Evolutionary conservation across 2,888 invertebrate species (phyloP), one percentile per base, ranked within the genome.

Genomic region (Pseudanteris insignis): DNA sequence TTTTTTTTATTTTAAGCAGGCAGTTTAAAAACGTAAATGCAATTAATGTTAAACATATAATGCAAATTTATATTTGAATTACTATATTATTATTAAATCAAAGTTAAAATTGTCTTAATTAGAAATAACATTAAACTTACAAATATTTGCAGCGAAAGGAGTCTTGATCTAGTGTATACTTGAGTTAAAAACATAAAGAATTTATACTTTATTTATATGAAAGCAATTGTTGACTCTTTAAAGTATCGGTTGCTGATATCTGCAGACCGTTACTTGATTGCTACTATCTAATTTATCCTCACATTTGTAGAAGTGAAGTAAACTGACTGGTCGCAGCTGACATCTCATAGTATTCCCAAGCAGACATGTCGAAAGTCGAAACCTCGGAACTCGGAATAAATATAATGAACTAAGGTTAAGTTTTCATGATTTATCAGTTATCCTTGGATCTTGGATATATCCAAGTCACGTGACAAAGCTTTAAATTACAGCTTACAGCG

Each of bases 81-180:
- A 3, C 21, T 5, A 21, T 21, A 7, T 21, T 21, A 21, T 5
- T 5, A 21, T 21, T 21, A 21, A 5, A 21, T 21, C 3, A 21
- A 21, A 3, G 7, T 5, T 21, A 21, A 21, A 21, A 21, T 21
- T 5, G 7, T 7, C 3, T 5, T 21, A 21, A 21, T 21, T n/a
- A 26, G 8, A n/a, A 26, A 26, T 26, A 26, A 26, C 6, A 21
- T 5, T 21, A 26, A 24, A 61, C 61, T 61, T 40, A 61, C 61
- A 50, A 54, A 30, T n/a, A 54, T 34, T 32, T 61, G 61, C 61
- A 61, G 61, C 40, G 48, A 54, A 44, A 54, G 61, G 61, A 61
- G 61, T 44, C 61, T 61, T 28, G 61, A 29, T 38, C 2, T 54
- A 2, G 54, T 9, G 2, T 41, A 34, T 43, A 48, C 34, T 61